Base-by-base conservation (phyloP, 2,797 vertebrate genomes). In the Bovichtus variegatus region DNA sequence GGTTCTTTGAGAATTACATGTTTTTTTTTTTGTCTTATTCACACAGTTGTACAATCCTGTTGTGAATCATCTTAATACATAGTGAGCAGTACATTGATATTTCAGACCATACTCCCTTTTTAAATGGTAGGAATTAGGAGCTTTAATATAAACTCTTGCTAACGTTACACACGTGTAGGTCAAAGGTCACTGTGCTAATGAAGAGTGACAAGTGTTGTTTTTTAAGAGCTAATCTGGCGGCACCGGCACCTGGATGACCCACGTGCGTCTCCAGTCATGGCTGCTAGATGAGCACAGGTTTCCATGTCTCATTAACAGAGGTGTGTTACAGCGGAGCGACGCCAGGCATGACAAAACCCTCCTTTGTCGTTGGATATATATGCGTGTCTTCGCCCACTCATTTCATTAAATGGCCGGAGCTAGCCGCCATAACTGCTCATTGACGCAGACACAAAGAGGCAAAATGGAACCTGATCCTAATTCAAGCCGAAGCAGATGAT, bases 331-430 rank as follows among this genome's bases (percentile, higher is more conserved):
- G 51, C 8, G 27, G 76, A 25, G 50, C 38, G 74, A 86, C 34
- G 12, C 53, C 66, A 73, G 72, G 63, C 63, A 41, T 81, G 69
- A 82, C 43, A 19, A 60, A 25, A 5, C 31, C 25, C 51, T 19
- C n/a, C 40, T n/a, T 59, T 58, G 67, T 84, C 73, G 74, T 66
- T 86, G 74, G 61, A 71, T 84, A 69, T 76, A 59, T n/a, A n/a
- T n/a, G 31, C 34, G 8, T 31, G 31, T 31, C 34, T 34, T 68
- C 25, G 19, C 71, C 66, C 51, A 44, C 71, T 91, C 71, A 69
- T 89, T 85, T 87, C 82, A 86, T 89, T 81, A 79, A 85, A 87
- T 3, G 70, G 63, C 72, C 29, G 0, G 60, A 78, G 81, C 78
- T 54, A 57, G 81, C 63, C 31, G 0, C 46, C 47, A 50, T 78